phyloP scores from a whole-genome alignment of 2,797 vertebrate genomes.

The Oreochromis mossambicus region DNA sequence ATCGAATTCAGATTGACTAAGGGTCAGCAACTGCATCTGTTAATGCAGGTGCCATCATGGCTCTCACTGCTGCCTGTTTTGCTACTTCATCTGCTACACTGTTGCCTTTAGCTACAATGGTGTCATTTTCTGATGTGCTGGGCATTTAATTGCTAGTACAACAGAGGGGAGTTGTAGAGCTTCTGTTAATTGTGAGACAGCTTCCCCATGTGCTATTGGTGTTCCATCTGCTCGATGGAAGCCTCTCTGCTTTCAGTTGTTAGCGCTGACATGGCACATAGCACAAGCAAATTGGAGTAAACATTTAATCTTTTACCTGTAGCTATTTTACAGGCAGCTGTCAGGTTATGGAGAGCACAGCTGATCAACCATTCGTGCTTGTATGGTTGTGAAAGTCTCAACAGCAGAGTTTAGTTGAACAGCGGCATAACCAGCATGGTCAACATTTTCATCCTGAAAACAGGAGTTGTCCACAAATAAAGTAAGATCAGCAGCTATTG shows the following conservation, averaged over 20 bases:
- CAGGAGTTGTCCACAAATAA: not conserved
- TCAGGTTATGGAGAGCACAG: not conserved
- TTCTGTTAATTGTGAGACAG: not conserved
- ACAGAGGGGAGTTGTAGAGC: not conserved
- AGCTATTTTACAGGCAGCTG: not conserved
- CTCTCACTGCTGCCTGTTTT: not conserved
- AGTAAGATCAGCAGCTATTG: not conserved
- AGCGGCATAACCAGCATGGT: rapidly evolving
- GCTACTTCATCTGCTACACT: not conserved
- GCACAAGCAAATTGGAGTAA: not conserved
- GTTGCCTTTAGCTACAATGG: not conserved
- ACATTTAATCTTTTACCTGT: not conserved
- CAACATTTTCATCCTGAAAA: not conserved
- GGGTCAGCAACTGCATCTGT: not conserved
- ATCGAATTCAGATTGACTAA: not conserved
- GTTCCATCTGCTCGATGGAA: not conserved
- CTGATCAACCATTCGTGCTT: not conserved
- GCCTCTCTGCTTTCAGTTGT: not conserved
- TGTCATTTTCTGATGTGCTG: not conserved
- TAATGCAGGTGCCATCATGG: rapidly evolving
- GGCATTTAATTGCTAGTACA: not conserved
- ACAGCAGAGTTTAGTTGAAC: not conserved
- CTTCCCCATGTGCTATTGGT: not conserved
- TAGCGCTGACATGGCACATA: not conserved
- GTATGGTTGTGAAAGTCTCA: not conserved